phyloP scores from a whole-genome alignment of 2,888 invertebrate species.

The Spodoptera picta region DNA sequence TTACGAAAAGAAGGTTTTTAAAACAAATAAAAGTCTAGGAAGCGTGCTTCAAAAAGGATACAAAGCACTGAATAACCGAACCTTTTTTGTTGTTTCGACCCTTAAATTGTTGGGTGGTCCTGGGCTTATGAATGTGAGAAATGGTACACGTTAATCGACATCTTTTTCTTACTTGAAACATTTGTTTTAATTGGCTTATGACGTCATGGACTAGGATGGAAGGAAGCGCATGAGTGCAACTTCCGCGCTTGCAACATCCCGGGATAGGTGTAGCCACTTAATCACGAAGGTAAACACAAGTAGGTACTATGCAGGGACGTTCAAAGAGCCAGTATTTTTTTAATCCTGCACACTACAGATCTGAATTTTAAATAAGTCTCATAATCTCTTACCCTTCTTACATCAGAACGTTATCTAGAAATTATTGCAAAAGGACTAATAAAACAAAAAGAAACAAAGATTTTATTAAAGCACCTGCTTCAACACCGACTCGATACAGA shows the following conservation, averaged over 20 bases:
- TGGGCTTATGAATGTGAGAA: slow-evolving; percentile 45
- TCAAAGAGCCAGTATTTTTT: background rate
- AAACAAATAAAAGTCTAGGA: slow-evolving; percentile 53
- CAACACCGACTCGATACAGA: slow-evolving; percentile 25
- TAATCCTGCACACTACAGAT: background rate
- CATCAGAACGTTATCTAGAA: slow-evolving; percentile 27
- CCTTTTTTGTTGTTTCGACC: slow-evolving; percentile 57
- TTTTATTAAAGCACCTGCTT: slow-evolving; percentile 60
- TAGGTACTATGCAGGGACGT: background rate
- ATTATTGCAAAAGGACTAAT: slow-evolving; percentile 50
- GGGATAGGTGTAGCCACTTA: slow-evolving; percentile 35
- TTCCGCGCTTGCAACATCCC: slow-evolving; percentile 54
- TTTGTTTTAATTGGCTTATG: slow-evolving; percentile 30
- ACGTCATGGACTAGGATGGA: slow-evolving; percentile 43
- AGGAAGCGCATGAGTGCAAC: slow-evolving; percentile 57
- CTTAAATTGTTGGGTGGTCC: slow-evolving; percentile 67
- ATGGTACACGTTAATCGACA: slow-evolving; percentile 37
- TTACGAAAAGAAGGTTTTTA: slow-evolving; percentile 29
- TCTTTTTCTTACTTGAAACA: slow-evolving; percentile 24
- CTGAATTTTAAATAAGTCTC: slow-evolving; percentile 3
- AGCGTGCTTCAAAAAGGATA: slow-evolving; percentile 56
- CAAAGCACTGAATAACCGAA: slow-evolving; percentile 59
- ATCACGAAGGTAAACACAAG: slow-evolving; percentile 31
- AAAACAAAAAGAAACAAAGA: slow-evolving; percentile 67
- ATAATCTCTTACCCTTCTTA: slow-evolving; percentile 10